A percentile compares a stretch with the other conserved stretches of the same genome.
These are phyloP conservation scores for Listronotus bonariensis DNA, from an alignment of 1,140 invertebrate genomes.

Conservation along the genomic window DNA sequence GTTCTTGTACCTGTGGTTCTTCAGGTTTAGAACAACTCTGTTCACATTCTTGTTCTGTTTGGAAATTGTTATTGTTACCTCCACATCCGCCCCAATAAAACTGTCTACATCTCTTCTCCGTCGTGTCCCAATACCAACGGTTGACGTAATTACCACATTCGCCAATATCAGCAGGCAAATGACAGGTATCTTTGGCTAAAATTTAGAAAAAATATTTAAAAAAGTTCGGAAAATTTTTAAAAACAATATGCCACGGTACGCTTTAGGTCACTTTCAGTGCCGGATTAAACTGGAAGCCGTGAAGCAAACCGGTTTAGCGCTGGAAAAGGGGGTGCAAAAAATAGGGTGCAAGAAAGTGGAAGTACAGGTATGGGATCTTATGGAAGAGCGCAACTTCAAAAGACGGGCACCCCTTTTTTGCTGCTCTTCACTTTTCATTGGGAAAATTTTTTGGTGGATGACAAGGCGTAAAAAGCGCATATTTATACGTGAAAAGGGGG, in stretches of 20 bases:
- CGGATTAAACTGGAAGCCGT: too few relatives aligned
- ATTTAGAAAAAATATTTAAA: conserved; percentile 28
- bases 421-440: too few relatives aligned
- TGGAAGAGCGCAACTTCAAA: too few relatives aligned
- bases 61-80: conserved; percentile 82
- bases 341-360: too few relatives aligned
- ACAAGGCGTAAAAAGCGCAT: too few relatives aligned
- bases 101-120: conserved; percentile 68
- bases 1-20: neutral
- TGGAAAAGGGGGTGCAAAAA: too few relatives aligned
- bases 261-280: neutral
- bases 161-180: conserved; percentile 74
- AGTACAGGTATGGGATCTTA: too few relatives aligned
- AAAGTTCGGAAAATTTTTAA: neutral
- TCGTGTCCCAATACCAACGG: conserved; percentile 85
- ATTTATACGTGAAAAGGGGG: too few relatives aligned
- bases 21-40: conserved; percentile 59
- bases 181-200: conserved; percentile 73
- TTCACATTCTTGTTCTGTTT: conserved; percentile 68
- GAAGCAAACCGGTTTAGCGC: too few relatives aligned
- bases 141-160: conserved; percentile 78
- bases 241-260: neutral
- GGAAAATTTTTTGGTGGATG: too few relatives aligned
- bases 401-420: too few relatives aligned
- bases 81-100: conserved; percentile 85